phyloP scores from a whole-genome alignment of 1,140 invertebrate genomes.

The Neodiprion pinetum region DNA sequence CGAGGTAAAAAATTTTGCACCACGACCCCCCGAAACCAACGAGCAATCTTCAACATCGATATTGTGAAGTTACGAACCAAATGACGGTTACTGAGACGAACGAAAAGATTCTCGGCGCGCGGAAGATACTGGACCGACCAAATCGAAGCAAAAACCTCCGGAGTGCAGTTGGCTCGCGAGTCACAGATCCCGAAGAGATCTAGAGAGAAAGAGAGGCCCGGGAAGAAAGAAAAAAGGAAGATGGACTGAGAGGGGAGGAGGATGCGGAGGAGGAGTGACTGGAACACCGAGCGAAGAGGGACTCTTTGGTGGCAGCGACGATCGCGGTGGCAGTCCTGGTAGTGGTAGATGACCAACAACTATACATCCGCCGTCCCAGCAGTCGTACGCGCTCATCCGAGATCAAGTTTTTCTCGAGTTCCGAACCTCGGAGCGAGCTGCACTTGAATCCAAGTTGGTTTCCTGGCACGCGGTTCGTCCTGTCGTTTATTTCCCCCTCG shows the following conservation, averaged over 20 bases:
- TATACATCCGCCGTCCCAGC: conserved; percentile 34
- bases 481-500: conserved; percentile 41
- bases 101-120: conserved; percentile 20
- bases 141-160: conserved; percentile 38
- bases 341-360: conserved; percentile 38
- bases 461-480: conserved; percentile 57
- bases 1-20: too few relatives aligned
- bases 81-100: neutral
- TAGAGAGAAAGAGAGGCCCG: conserved; percentile 21
- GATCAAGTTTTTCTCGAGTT: conserved; percentile 58
- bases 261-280: conserved; percentile 18
- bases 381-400: conserved; percentile 42
- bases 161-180: conserved; percentile 40
- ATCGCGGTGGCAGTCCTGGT: conserved; percentile 12
- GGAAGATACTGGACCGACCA: conserved; percentile 21
- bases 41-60: neutral
- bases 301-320: conserved; percentile 34
- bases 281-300: conserved; percentile 21
- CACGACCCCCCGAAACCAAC: too few relatives aligned
- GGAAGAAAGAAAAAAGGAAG: conserved; percentile 26
- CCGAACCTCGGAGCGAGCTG: conserved; percentile 43
- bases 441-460: conserved; percentile 54
- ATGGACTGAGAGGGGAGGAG: conserved; percentile 18
- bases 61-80: neutral
- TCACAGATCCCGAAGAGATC: conserved; percentile 38